Percentiles rank a stretch among this genome's conserved stretches.
Evolutionary conservation across 2,888 invertebrate genomes (phyloP).

Genomic region (Cyrtodaria siliqua): DNA sequence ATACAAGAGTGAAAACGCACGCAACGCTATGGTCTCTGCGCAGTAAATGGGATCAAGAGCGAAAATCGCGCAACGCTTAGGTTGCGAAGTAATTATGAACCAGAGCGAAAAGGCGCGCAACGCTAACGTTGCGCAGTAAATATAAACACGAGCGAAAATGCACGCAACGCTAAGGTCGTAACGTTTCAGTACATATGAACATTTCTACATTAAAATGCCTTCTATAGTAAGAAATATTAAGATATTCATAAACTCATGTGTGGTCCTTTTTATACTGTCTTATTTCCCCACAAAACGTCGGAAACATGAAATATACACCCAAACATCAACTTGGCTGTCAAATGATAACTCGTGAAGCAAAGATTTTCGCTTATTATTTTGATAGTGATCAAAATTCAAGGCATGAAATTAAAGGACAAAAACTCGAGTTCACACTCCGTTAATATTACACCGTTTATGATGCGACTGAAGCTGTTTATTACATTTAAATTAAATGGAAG

Average conservation of each 20-base stretch:
- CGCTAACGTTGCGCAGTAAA: no score
- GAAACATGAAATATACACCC: slow-evolving; percentile 36
- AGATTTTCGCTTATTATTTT: slow-evolving; percentile 24
- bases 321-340: slow-evolving; percentile 27
- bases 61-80: no score
- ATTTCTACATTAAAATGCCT: no score
- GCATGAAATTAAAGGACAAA: slow-evolving; percentile 33
- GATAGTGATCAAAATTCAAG: slow-evolving; percentile 39
- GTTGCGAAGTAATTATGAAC: no score
- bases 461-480: slow-evolving; percentile 36
- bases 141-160: no score
- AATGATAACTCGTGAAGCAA: slow-evolving; percentile 24
- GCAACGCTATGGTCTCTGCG: no score
- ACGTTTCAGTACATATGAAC: no score
- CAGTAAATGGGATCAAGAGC: no score
- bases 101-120: no score
- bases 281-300: slow-evolving; percentile 2
- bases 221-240: no score
- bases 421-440: slow-evolving; percentile 29
- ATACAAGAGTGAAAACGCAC: no score
- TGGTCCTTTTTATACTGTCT: slow-evolving; percentile 34
- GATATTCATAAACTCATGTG: slow-evolving; percentile 17
- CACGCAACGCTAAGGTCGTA: no score
- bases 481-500: slow-evolving; percentile 48
- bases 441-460: slow-evolving; percentile 36